Evolutionary conservation across 2,113 vertebrate species (phyloP).

Genomic region (Tragelaphus buxtoni): DNA sequence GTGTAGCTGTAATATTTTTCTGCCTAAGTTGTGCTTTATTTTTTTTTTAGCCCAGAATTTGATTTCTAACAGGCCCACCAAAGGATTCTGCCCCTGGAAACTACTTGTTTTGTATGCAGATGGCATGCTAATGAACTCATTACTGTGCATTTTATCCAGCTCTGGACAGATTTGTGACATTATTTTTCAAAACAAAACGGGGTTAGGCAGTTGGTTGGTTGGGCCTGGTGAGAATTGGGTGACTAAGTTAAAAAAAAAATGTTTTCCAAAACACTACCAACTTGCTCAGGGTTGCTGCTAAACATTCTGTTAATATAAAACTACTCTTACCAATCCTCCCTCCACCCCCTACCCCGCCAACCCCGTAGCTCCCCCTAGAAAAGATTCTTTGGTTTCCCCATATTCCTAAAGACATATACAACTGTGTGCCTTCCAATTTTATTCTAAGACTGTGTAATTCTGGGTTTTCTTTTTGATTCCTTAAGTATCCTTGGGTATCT

Average conservation of each 20-base stretch:
- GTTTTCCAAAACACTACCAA: constrained; percentile 6
- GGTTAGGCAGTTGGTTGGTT: constrained; percentile 68
- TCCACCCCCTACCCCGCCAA: rapidly evolving
- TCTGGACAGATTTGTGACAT: constrained; percentile 75
- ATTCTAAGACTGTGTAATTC: neutral
- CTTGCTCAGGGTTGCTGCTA: neutral
- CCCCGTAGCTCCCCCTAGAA: neutral
- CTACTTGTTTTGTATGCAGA: constrained; percentile 74
- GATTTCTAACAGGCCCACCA: constrained; percentile 71
- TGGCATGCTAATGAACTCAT: constrained; percentile 80
- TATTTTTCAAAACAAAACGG: constrained; percentile 73
- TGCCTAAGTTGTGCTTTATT: constrained; percentile 68
- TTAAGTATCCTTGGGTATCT: neutral
- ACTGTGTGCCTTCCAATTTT: neutral
- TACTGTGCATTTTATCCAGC: constrained; percentile 78
- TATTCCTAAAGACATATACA: neutral
- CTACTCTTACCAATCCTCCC: neutral
- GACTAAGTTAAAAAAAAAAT: constrained; percentile 46
- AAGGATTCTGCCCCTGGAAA: constrained; percentile 77
- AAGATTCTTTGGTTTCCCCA: neutral
- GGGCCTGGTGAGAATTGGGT: constrained; percentile 42
- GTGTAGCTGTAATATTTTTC: constrained; percentile 68
- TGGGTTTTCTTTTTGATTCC: neutral
- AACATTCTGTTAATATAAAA: neutral
- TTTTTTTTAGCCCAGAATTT: constrained; percentile 70